A percentile compares a stretch with the other conserved stretches of the same genome.
Evolutionary conservation across 2,113 vertebrate species (phyloP).

Genomic region (Chaetodon trifascialis): DNA sequence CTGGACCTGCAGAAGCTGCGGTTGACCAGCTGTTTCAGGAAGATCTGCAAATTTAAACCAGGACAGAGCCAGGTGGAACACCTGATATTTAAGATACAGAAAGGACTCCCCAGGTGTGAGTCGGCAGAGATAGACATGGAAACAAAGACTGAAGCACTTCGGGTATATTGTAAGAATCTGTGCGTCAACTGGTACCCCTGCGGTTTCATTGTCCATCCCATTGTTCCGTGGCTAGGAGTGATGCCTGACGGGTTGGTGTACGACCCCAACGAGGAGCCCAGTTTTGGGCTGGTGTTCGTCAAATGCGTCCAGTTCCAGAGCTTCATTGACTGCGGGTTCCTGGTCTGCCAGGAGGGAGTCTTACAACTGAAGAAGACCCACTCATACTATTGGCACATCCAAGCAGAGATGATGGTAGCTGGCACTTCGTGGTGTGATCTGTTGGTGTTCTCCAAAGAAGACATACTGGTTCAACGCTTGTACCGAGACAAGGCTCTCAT

Average conservation of each 20-base stretch:
- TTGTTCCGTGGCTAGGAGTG: constrained; percentile 56
- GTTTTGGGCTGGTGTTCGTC: constrained; percentile 54
- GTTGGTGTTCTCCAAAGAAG: constrained; percentile 45
- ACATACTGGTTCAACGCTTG: constrained; percentile 66
- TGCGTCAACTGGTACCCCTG: constrained; percentile 66
- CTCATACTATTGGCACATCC: constrained; percentile 50
- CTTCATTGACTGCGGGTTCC: constrained; percentile 21
- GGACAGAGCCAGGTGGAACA: not conserved
- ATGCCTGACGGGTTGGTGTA: constrained; percentile 63
- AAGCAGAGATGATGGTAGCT: constrained; percentile 68
- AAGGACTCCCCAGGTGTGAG: not conserved
- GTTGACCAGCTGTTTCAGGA: constrained; percentile 46
- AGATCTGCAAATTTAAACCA: constrained; percentile 52
- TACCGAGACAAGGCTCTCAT: constrained; percentile 42
- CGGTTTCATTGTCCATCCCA: constrained; percentile 57
- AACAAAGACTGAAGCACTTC: constrained; percentile 38
- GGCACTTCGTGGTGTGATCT: constrained; percentile 65
- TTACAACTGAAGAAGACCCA: constrained; percentile 37
- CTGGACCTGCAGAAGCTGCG: constrained; percentile 31
- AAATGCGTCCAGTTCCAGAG: constrained; percentile 7
- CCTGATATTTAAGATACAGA: constrained; percentile 46
- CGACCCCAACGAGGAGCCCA: constrained; percentile 36
- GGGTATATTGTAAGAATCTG: constrained; percentile 52
- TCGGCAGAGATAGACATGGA: constrained; percentile 5
- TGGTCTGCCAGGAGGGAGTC: constrained; percentile 3